Evolutionary conservation across 2,113 vertebrate genomes (phyloP).

Genomic region (Grantiella picta): DNA sequence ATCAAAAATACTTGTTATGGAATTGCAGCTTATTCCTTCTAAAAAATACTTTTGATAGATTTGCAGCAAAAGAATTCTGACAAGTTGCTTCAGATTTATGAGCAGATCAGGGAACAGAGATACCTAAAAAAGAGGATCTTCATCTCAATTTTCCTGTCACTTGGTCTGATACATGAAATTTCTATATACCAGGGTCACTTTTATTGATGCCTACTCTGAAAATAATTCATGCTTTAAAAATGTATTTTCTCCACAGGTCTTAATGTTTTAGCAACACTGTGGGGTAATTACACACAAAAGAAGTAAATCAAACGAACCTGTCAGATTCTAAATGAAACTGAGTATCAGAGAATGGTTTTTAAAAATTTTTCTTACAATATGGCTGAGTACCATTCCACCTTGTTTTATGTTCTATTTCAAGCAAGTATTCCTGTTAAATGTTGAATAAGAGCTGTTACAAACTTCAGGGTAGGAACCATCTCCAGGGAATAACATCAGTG

Average conservation of each 20-base stretch:
- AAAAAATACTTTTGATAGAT: not conserved
- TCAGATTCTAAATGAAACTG: not conserved
- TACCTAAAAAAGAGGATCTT: not conserved
- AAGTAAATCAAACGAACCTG: not conserved
- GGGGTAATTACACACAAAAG: not conserved
- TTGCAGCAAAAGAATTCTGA: not conserved
- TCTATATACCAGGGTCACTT: not conserved
- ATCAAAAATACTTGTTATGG: not conserved
- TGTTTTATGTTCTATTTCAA: not conserved
- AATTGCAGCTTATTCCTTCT: not conserved
- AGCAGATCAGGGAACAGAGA: not conserved
- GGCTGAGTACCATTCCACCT: not conserved
- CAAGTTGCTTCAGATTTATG: not conserved
- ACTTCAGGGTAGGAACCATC: not conserved
- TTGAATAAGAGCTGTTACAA: not conserved
- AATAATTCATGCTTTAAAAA: not conserved
- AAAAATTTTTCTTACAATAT: not conserved
- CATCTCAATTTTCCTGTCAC: not conserved
- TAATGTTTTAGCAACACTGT: not conserved
- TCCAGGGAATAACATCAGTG: not conserved
- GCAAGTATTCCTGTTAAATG: not conserved
- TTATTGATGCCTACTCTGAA: not conserved
- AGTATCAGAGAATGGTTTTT: not conserved
- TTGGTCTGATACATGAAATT: not conserved
- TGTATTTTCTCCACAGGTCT: not conserved